Conservation (phyloP, 2,113 vertebrate species). For the Chelonoidis abingdonii region DNA sequence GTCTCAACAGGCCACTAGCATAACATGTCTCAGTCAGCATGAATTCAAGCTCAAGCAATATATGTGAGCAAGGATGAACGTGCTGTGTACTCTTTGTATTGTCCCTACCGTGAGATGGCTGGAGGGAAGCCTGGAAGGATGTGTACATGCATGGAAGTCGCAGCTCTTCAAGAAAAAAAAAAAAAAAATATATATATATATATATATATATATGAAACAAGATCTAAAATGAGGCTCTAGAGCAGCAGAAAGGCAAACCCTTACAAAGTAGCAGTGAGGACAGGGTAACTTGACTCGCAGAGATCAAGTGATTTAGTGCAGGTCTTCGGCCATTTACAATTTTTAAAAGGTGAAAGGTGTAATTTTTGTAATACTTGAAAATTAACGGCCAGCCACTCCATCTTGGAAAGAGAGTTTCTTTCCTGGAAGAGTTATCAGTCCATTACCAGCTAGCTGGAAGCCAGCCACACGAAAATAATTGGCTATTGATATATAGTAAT, state of each 20-base stretch:
- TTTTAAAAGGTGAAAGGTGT: conserved; percentile 75
- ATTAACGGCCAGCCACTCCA: conserved; percentile 70
- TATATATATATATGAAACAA: neutral
- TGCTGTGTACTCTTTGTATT: neutral
- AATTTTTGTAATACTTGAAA: conserved; percentile 72
- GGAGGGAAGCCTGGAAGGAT: conserved; percentile 24
- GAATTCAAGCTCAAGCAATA: neutral
- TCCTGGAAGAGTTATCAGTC: conserved; percentile 67
- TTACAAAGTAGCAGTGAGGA: conserved; percentile 11
- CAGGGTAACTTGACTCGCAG: conserved; percentile 1
- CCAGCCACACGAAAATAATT: conserved; percentile 72
- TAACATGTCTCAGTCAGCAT: fast-evolving
- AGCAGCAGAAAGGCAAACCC: conserved; percentile 47
- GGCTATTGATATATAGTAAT: conserved; percentile 63
- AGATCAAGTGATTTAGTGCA: conserved; percentile 65
- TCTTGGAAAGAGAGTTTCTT: conserved; percentile 59
- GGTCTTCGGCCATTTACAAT: conserved; percentile 31
- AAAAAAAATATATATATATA: no score
- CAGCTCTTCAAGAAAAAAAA: neutral
- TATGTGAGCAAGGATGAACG: neutral
- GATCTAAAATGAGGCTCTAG: conserved; percentile 32
- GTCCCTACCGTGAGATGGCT: conserved; percentile 39
- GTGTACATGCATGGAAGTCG: neutral
- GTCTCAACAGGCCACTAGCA: neutral
- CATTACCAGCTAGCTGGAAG: conserved; percentile 71